Evolutionary conservation across 2,113 vertebrate species (phyloP), one percentile per base, ranked within the genome.

Genomic region (Hippopotamus amphibius): DNA sequence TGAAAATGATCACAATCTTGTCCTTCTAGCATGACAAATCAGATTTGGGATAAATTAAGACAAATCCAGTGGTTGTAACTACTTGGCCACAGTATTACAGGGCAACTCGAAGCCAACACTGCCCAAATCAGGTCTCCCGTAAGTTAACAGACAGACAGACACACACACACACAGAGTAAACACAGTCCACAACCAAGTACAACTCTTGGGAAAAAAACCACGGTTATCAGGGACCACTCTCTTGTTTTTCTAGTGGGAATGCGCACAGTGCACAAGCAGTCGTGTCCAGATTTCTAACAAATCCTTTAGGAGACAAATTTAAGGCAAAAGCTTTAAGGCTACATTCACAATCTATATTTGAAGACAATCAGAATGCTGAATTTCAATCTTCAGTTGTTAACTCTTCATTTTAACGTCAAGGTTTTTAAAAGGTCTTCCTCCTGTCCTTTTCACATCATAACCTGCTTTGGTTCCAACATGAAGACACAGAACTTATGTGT

Each of bases 31-130:
- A 19, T 83, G 53, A 71, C 41, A 66, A 65, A 84, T 85, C 66
- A 85, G 55, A 88, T 55, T 65, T 21, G 21, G n/a, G 77, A 26
- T 28, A 53, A 53, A 84, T 63, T 92, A 79, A 69, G 77, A 83
- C 66, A 55, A 81, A 71, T 12, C 30, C 33, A 69, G n/a, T 80
- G 22, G 50, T 80, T 65, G 14, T 55, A 74, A 72, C 46, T 21
- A 48, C 15, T 61, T 91, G 13, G 69, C 33, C 28, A 55, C 0
- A 28, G 26, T 22, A 68, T 41, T 66, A 79, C 9, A 81, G 21
- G 50, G 80, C 22, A 55, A 84, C 50, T 30, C 9, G 1, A 68
- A 90, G 48, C 30, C 30, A 63, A 19, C 7, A 10, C 26, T 66
- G 33, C 33, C 59, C 68, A 83, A 55, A 80, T 5, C 5, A 46